Conservation (phyloP, 2,888 invertebrate genomes). For the Yponomeuta cagnagella region DNA sequence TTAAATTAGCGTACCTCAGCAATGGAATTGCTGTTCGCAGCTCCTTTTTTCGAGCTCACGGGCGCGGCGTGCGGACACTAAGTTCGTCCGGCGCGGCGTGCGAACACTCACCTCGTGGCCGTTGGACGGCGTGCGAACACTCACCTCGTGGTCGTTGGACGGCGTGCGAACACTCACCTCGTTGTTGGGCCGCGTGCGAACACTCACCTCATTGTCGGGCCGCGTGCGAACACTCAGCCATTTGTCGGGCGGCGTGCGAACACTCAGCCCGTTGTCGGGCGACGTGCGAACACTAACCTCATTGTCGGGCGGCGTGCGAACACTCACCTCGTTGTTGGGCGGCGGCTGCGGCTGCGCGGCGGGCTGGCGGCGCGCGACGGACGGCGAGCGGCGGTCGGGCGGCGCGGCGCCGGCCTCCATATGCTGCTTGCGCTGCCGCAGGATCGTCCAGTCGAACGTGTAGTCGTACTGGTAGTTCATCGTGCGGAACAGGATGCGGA, state of each 20-base stretch:
- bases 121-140: neutral
- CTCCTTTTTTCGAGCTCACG: too few relatives aligned
- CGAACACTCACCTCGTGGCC: too few relatives aligned
- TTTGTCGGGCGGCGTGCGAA: too few relatives aligned
- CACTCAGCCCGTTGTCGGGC: neutral
- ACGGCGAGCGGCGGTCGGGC: constrained; percentile 60
- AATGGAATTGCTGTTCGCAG: too few relatives aligned
- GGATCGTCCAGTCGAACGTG: constrained; percentile 99
- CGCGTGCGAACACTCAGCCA: neutral
- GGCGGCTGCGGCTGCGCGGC: constrained; percentile 59
- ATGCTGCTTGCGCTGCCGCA: constrained; percentile 89
- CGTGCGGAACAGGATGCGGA: constrained; percentile 99
- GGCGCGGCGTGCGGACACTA: constrained; percentile 10
- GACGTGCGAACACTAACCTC: neutral
- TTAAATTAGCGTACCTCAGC: too few relatives aligned
- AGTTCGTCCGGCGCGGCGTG: too few relatives aligned
- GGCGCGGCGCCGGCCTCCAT: constrained; percentile 55
- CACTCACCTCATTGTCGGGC: neutral
- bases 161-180: neutral
- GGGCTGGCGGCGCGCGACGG: constrained; percentile 32
- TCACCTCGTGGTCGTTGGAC: neutral
- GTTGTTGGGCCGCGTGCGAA: too few relatives aligned
- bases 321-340: constrained; percentile 34
- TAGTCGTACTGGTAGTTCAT: constrained; percentile 99
- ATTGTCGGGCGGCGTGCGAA: too few relatives aligned